These are phyloP conservation scores for Leptestheria dahalacensis DNA, from an alignment of 1,140 invertebrate species.

Conservation along the genomic window DNA sequence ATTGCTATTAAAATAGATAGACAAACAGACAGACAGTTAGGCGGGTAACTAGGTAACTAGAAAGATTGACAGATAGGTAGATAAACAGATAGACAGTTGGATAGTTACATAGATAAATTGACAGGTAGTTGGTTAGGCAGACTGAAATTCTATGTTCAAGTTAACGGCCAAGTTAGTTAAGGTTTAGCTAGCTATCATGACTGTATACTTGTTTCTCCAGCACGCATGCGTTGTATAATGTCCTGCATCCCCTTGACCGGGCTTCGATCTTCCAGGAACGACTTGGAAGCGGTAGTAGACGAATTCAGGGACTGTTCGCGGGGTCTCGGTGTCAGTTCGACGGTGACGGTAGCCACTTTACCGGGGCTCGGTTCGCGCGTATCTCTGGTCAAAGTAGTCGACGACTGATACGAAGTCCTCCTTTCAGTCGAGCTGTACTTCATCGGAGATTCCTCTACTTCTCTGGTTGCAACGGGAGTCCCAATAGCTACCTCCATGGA, in stretches of 20 bases:
- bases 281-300: constrained; percentile 21
- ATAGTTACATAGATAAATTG: too few relatives aligned
- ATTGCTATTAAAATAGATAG: too few relatives aligned
- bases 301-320: too few relatives aligned
- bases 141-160: too few relatives aligned
- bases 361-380: background rate
- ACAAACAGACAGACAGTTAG: too few relatives aligned
- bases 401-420: background rate
- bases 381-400: background rate
- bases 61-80: too few relatives aligned
- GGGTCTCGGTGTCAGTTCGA: background rate
- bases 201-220: constrained; percentile 49
- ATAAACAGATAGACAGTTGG: too few relatives aligned
- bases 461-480: background rate
- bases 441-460: background rate
- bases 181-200: too few relatives aligned
- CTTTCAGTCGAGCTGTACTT: background rate
- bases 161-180: too few relatives aligned
- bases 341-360: background rate
- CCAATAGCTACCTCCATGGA: constrained; percentile 18
- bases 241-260: constrained; percentile 54
- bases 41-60: too few relatives aligned
- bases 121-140: too few relatives aligned
- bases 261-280: constrained; percentile 49
- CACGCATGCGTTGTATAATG: constrained; percentile 53